Percentiles rank a stretch among this genome's conserved stretches.
Conservation (phyloP, 1,140 invertebrate genomes). For the Uloborus diversus region DNA sequence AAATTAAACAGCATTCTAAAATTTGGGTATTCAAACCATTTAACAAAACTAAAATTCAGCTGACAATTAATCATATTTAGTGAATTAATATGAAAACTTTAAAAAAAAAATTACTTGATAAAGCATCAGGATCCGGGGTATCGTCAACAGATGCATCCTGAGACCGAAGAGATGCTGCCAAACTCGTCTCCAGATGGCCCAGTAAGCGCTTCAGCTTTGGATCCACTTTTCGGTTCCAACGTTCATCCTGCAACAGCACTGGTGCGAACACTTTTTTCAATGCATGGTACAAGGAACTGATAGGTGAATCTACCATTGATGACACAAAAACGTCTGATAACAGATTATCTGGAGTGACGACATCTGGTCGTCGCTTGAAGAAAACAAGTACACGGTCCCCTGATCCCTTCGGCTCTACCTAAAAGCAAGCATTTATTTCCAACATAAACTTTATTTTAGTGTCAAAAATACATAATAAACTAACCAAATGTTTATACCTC, state of each 20-base stretch:
- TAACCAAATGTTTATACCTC: too few relatives aligned
- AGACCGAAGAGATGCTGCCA: slow-evolving; percentile 66
- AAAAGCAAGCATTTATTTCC: slow-evolving; percentile 6
- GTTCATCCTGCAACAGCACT: slow-evolving; percentile 68
- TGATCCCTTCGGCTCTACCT: slow-evolving; percentile 64
- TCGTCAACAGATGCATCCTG: slow-evolving; percentile 62
- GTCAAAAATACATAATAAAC: too few relatives aligned
- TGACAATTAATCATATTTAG: too few relatives aligned
- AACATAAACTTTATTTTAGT: too few relatives aligned
- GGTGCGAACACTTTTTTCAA: slow-evolving; percentile 68
- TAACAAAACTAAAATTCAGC: too few relatives aligned
- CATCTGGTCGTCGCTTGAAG: slow-evolving; percentile 70
- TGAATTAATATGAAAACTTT: too few relatives aligned
- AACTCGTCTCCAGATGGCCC: slow-evolving; percentile 68
- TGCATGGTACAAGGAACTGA: slow-evolving; percentile 69
- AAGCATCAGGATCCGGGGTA: slow-evolving; percentile 19
- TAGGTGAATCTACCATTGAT: slow-evolving; percentile 71
- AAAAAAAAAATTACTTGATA: slow-evolving; percentile 29
- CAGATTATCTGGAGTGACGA: slow-evolving; percentile 70
- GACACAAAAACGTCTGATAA: slow-evolving; percentile 69
- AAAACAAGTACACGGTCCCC: slow-evolving; percentile 68
- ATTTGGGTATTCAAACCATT: too few relatives aligned
- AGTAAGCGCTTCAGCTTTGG: slow-evolving; percentile 70
- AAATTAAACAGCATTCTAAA: too few relatives aligned
- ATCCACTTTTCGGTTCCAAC: slow-evolving; percentile 67